Base-by-base conservation (phyloP, 2,888 invertebrate species). In the Drosophila emarginata region DNA sequence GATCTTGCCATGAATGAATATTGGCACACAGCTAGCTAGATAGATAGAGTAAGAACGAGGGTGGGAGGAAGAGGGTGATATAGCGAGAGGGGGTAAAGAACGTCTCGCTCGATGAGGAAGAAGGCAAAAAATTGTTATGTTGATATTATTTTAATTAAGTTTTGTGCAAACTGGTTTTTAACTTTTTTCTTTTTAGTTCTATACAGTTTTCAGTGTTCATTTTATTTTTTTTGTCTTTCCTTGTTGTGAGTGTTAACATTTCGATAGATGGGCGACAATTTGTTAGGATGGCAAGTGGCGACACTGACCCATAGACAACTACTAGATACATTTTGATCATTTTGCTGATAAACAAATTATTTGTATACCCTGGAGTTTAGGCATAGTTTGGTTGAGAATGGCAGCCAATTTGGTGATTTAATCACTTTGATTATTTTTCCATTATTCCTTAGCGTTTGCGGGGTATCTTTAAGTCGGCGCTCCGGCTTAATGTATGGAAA, bases 101-200 rank as follows among this genome's bases (percentile, higher is more conserved):
- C 11, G 21, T 21, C 45, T 45, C 12, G 21, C 18, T 64, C 79
- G 64, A 73, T 69, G 78, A 77, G 83, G 86, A 79, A 85, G 73
- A 73, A 71, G 74, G 72, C 67, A 74, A 77, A 83, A 89, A 88
- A 87, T 89, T 89, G 88, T 85, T 89, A 85, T 89, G 85, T 81
- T 87, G 86, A 80, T 88, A 89, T 90, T 90, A 88, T 90, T 89
- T 89, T 89, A 89, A 89, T 89, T 90, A 89, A 89, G 89, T 89
- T 85, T 54, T 36, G 18, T 45, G 45, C 45, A 45, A 45, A 45
- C 45, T 45, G 45, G 45, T 45, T 45, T 45, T 7, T 9, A 45
- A 45, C 40, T 45, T 40, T 40, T 14, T 40, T 14, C 15, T 18
- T 45, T 21, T 1, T 45, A 21, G 45, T 45, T 45, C 45, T 45